These are phyloP conservation scores for Danio kyathit DNA, from an alignment of 2,797 vertebrate genomes.

Conservation along the genomic window DNA sequence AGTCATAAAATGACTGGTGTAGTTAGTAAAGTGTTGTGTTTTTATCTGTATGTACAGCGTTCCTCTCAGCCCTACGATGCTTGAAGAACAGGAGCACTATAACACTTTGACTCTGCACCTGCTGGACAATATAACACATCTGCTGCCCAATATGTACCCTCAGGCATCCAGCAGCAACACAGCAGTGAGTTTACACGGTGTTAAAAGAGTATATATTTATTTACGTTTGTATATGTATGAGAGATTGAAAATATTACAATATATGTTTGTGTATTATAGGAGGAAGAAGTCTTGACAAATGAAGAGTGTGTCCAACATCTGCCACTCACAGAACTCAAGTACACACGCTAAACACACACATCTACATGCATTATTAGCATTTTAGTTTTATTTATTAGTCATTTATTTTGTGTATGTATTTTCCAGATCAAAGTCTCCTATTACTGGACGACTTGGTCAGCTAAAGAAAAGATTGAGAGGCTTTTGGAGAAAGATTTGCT, in stretches of 20 bases:
- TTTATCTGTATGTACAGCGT: not conserved
- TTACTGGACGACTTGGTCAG: too few species aligned
- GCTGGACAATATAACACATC: not conserved
- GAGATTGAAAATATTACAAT: not conserved
- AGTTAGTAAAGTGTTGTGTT: not conserved
- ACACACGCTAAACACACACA: not conserved
- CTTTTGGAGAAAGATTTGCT: not conserved
- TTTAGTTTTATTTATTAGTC: too few species aligned
- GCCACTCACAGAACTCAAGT: not conserved
- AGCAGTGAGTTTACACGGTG: not conserved
- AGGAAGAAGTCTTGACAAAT: not conserved
- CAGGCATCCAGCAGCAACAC: not conserved
- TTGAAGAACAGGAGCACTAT: not conserved
- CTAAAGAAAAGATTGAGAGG: too few species aligned
- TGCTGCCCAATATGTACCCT: not conserved
- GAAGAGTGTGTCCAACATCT: not conserved
- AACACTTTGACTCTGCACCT: not conserved
- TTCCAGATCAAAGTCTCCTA: too few species aligned
- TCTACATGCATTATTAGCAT: not conserved
- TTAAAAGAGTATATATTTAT: not conserved
- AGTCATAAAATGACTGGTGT: not conserved
- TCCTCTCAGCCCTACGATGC: not conserved
- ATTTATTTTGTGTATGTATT: too few species aligned
- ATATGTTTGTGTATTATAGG: conserved; percentile 1
- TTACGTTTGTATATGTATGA: not conserved